Percentiles rank a stretch among this genome's conserved stretches.
Conservation (phyloP, 2,797 vertebrate species). For the Vultur gryphus region DNA sequence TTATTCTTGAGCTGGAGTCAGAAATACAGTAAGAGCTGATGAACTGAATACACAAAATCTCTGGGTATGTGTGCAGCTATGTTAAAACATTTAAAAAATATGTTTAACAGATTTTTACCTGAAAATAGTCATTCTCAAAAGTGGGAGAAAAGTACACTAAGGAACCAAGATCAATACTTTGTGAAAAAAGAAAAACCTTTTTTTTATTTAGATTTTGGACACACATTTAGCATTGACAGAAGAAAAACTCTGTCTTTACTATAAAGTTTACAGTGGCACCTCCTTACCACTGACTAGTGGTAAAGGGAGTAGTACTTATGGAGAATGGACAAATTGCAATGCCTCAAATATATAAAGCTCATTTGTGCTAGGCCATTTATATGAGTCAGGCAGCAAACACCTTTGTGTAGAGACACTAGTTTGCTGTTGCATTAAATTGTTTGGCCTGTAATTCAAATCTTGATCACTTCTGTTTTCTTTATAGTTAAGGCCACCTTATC, state of each 20-base stretch:
- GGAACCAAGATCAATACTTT: background rate
- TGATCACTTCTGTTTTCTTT: background rate
- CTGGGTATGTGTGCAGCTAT: background rate
- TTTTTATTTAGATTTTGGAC: background rate
- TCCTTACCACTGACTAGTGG: background rate
- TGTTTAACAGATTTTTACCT: background rate
- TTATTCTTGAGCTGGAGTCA: background rate
- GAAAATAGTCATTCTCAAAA: background rate
- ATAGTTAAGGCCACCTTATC: background rate
- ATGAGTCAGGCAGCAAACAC: background rate
- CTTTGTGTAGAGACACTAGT: background rate
- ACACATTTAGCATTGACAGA: background rate
- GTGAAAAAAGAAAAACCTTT: background rate
- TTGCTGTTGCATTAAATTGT: background rate
- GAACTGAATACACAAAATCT: background rate
- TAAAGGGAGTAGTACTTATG: background rate
- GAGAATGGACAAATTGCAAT: background rate
- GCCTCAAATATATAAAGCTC: background rate
- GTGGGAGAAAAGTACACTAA: background rate
- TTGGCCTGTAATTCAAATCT: too few species aligned
- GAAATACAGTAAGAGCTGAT: background rate
- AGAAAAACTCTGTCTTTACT: background rate
- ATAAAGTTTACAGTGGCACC: background rate
- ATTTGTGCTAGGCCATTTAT: background rate
- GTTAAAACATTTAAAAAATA: background rate